Conservation (phyloP, 2,888 invertebrate genomes). For the Thecocarcelia acutangulata region DNA sequence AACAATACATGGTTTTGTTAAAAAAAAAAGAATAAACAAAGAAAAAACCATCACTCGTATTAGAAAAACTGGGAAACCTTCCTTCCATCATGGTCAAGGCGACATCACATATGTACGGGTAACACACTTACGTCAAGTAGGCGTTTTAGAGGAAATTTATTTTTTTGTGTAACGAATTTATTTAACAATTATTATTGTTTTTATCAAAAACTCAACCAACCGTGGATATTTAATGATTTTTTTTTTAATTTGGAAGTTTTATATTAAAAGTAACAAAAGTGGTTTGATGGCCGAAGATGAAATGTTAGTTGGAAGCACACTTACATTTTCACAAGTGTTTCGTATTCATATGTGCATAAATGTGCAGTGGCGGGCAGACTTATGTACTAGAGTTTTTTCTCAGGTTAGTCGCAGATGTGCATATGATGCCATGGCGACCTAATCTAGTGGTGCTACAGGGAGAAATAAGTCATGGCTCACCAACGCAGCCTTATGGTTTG, state of each 20-base stretch:
- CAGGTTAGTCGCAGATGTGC: too few relatives aligned
- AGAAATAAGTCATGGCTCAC: too few relatives aligned
- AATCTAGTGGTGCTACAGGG: too few relatives aligned
- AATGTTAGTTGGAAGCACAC: too few relatives aligned
- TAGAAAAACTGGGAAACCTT: slow-evolving; percentile 41
- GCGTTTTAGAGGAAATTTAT: neutral
- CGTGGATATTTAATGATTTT: slow-evolving; percentile 38
- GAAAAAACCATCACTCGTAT: slow-evolving; percentile 51
- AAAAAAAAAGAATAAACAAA: slow-evolving; percentile 7
- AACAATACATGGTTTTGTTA: slow-evolving; percentile 27
- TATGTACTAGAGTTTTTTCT: too few relatives aligned
- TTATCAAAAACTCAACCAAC: slow-evolving; percentile 44
- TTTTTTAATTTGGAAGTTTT: neutral
- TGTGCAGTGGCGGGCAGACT: too few relatives aligned
- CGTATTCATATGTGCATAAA: too few relatives aligned
- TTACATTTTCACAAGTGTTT: too few relatives aligned
- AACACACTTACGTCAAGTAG: neutral
- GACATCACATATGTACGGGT: neutral
- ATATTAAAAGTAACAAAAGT: slow-evolving; percentile 8
- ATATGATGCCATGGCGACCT: too few relatives aligned
- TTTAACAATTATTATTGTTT: slow-evolving; percentile 47
- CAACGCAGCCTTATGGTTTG: too few relatives aligned
- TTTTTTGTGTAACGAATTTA: slow-evolving; percentile 34
- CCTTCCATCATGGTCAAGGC: slow-evolving; percentile 56
- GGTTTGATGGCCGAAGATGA: neutral